Conservation (phyloP, 2,113 vertebrate genomes). For the Cyphomyrus discorhynchus region DNA sequence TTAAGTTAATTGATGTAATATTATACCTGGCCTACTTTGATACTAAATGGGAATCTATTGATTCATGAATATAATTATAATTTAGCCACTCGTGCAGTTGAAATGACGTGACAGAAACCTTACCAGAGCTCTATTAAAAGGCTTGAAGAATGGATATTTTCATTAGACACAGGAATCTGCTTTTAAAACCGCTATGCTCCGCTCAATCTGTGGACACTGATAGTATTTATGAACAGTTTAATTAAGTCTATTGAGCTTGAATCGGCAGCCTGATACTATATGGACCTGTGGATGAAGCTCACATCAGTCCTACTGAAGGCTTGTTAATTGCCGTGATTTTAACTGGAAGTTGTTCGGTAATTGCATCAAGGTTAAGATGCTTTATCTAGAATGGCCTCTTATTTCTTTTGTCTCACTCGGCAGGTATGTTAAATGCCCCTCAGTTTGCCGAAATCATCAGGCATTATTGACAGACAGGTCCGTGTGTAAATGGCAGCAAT, state of each 20-base stretch:
- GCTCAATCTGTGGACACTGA: not conserved
- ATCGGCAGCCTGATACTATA: constrained; percentile 18
- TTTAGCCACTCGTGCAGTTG: not conserved
- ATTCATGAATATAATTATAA: not conserved
- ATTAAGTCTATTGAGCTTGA: constrained; percentile 26
- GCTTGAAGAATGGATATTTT: not conserved
- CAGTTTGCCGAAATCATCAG: constrained; percentile 34
- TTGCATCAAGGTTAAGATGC: constrained; percentile 56
- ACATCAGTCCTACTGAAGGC: constrained; percentile 57
- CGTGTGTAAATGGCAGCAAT: not conserved
- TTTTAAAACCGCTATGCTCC: constrained; percentile 8
- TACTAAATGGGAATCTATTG: not conserved
- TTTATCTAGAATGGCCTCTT: constrained; percentile 53
- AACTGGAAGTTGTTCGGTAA: constrained; percentile 66
- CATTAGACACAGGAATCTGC: constrained; percentile 11
- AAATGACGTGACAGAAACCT: not conserved
- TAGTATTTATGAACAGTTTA: constrained; percentile 22
- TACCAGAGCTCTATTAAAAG: not conserved
- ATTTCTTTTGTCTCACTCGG: constrained; percentile 58
- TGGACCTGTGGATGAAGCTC: constrained; percentile 25
- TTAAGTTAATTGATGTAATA: not conserved
- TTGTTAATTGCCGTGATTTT: constrained; percentile 64
- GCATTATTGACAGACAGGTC: constrained; percentile 22
- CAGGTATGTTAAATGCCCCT: constrained; percentile 43
- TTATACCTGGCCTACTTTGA: not conserved